These are phyloP conservation scores for Calyptommatus sinebrachiatus DNA, from an alignment of 2,113 vertebrate genomes.

Conservation along the genomic window DNA sequence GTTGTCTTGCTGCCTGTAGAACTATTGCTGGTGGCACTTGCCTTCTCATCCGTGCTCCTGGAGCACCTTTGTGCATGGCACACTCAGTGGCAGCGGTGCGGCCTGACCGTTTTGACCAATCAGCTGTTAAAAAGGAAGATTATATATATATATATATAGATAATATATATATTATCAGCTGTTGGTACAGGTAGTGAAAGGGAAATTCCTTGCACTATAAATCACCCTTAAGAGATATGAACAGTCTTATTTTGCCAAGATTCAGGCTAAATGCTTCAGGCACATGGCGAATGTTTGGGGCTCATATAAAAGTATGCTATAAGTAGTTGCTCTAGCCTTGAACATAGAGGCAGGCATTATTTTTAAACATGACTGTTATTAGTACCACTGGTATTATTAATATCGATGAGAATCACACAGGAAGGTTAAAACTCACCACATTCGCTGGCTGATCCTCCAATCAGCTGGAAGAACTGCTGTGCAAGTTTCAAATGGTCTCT, in stretches of 20 bases:
- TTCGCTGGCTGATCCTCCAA: slow-evolving; percentile 95
- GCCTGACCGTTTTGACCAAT: too few relatives aligned
- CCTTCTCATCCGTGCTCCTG: too few relatives aligned
- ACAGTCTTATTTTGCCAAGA: not conserved
- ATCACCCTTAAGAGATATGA: not conserved
- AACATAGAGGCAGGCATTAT: not conserved
- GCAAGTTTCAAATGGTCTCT: slow-evolving; percentile 94
- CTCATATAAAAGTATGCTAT: not conserved
- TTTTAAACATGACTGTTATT: not conserved
- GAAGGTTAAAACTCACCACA: slow-evolving; percentile 78
- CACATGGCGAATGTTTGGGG: not conserved
- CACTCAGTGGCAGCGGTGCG: too few relatives aligned
- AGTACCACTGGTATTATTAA: not conserved
- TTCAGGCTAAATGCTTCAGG: not conserved
- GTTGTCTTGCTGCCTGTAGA: too few relatives aligned
- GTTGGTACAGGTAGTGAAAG: not conserved
- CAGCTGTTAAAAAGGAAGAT: too few relatives aligned
- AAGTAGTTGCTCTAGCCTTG: not conserved
- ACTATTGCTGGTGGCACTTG: too few relatives aligned
- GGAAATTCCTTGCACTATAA: not conserved
- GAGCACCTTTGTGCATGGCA: too few relatives aligned
- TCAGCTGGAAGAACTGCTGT: slow-evolving; percentile 95
- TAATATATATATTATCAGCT: not conserved
- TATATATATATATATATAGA: too few relatives aligned
- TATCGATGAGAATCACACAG: slow-evolving; percentile 1